These are phyloP conservation scores for Sipha maydis DNA, from an alignment of 2,888 invertebrate species.

Conservation along the genomic window DNA sequence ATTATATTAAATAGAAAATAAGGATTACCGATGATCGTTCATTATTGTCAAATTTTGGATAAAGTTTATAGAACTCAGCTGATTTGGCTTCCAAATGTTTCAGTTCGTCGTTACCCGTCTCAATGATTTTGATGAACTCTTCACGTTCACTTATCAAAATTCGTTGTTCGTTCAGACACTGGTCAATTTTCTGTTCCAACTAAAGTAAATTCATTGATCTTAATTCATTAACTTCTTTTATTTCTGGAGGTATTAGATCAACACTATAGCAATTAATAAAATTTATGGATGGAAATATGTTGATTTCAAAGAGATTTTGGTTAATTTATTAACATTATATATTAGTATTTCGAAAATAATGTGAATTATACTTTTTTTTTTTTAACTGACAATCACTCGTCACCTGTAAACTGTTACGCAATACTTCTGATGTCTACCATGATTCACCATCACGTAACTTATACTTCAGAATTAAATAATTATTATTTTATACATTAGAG, in stretches of 20 bases:
- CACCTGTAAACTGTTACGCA: too few relatives aligned
- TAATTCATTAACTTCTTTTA: not conserved
- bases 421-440: too few relatives aligned
- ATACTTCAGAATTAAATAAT: too few relatives aligned
- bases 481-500: too few relatives aligned
- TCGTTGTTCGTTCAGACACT: slow-evolving; percentile 47
- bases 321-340: not conserved
- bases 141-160: slow-evolving; percentile 42
- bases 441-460: too few relatives aligned
- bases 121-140: slow-evolving; percentile 9
- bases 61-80: not conserved
- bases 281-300: not conserved
- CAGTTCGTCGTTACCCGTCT: slow-evolving; percentile 36
- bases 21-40: slow-evolving; percentile 8
- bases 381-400: too few relatives aligned
- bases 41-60: not conserved
- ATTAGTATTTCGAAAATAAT: not conserved
- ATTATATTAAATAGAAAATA: not conserved
- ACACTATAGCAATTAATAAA: not conserved
- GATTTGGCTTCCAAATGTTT: slow-evolving; percentile 34
- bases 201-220: not conserved
- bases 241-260: not conserved
- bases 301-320: not conserved
- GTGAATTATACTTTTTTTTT: too few relatives aligned
- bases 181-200: slow-evolving; percentile 45